These are phyloP conservation scores for Coleophora deauratella DNA, from an alignment of 2,888 invertebrate species.

Conservation along the genomic window DNA sequence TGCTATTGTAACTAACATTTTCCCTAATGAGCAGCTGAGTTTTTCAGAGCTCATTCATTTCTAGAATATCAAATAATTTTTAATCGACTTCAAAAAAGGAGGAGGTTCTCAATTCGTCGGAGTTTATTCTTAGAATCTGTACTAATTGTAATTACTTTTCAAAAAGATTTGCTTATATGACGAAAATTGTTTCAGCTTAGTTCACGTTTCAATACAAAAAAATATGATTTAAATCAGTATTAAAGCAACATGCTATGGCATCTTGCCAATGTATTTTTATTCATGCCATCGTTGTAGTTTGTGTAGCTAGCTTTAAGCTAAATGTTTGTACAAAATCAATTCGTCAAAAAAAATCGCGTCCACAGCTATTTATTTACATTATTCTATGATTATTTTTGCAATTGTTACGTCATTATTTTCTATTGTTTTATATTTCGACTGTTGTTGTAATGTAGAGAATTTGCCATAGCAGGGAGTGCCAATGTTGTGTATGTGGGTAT, in stretches of 20 bases:
- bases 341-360: slow-evolving; percentile 32
- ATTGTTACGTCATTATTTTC: slow-evolving; percentile 19
- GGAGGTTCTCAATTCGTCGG: too few species aligned
- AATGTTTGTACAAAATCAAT: slow-evolving; percentile 29
- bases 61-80: too few species aligned
- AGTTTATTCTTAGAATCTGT: too few species aligned
- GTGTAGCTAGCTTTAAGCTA: slow-evolving; percentile 20
- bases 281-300: slow-evolving; percentile 8
- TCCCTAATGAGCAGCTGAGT: too few species aligned
- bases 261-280: slow-evolving; percentile 13
- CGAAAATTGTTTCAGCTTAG: too few species aligned
- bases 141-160: too few species aligned
- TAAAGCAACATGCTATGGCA: background rate
- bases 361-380: slow-evolving; percentile 17
- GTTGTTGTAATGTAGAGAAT: slow-evolving; percentile 26
- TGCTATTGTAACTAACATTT: too few species aligned
- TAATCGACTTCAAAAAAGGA: too few species aligned
- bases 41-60: too few species aligned
- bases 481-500: slow-evolving; percentile 50
- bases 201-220: too few species aligned
- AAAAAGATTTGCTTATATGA: too few species aligned
- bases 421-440: slow-evolving; percentile 23
- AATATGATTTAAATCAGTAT: slow-evolving; percentile 6
- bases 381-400: slow-evolving; percentile 19
- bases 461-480: slow-evolving; percentile 54